Percentiles rank a stretch among this genome's conserved stretches.
Evolutionary conservation across 2,113 vertebrate genomes (phyloP).

Genomic region (Petrocephalus zakoni): DNA sequence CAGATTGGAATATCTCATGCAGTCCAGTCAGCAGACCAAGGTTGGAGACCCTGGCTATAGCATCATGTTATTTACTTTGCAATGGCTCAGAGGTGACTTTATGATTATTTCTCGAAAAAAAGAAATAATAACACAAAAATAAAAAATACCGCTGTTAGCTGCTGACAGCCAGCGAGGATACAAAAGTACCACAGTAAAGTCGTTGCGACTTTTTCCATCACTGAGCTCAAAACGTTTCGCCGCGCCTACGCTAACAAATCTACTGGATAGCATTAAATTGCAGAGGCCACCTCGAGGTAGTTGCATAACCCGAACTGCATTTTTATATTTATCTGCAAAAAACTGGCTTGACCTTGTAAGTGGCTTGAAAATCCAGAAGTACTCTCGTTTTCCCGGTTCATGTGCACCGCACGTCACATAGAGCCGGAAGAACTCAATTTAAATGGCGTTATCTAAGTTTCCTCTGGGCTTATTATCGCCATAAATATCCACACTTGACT

Average conservation of each 20-base stretch:
- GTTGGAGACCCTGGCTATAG: not conserved
- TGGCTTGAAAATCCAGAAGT: not conserved
- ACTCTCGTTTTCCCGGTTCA: not conserved
- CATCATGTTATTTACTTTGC: not conserved
- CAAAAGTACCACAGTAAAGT: not conserved
- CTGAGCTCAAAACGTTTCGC: not conserved
- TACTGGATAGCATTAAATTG: not conserved
- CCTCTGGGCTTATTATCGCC: constrained; percentile 6
- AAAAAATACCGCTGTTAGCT: not conserved
- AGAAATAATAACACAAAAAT: no score
- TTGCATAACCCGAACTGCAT: not conserved
- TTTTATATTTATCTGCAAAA: not conserved
- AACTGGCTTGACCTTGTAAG: not conserved
- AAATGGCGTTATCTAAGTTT: not conserved
- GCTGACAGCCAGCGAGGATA: not conserved
- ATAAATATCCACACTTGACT: constrained; percentile 10
- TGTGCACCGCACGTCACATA: not conserved
- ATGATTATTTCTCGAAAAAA: not conserved
- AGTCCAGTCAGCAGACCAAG: not conserved
- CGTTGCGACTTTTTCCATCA: no score
- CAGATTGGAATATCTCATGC: not conserved
- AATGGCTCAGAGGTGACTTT: not conserved
- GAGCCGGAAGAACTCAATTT: constrained; percentile 10
- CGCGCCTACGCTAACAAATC: not conserved
- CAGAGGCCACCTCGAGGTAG: not conserved